These are phyloP conservation scores for Coturnix japonica DNA, from an alignment of 2,113 vertebrate species.

Conservation along the genomic window DNA sequence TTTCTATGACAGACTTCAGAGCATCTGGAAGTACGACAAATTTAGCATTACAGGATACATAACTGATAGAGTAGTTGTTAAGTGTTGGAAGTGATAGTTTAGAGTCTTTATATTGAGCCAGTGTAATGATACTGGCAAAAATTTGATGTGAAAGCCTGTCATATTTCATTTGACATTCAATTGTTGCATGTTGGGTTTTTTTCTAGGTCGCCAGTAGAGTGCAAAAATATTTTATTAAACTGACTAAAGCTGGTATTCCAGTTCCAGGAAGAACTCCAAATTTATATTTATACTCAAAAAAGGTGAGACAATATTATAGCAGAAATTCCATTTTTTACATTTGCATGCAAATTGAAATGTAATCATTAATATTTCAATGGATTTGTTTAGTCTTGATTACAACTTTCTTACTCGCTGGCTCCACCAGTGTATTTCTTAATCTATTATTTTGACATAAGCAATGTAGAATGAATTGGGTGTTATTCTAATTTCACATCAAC, in stretches of 20 bases:
- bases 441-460: neutral
- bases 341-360: neutral
- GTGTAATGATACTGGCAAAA: neutral
- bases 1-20: neutral
- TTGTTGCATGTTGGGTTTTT: neutral
- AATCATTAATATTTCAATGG: neutral
- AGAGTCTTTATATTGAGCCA: neutral
- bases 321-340: neutral
- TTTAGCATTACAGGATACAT: neutral
- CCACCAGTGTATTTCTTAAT: neutral
- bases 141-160: neutral
- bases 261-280: constrained; percentile 98
- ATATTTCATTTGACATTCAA: neutral
- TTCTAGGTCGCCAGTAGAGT: constrained; percentile 95
- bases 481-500: neutral
- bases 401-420: neutral
- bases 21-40: neutral
- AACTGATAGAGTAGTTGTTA: neutral
- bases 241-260: constrained; percentile 99
- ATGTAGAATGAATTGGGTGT: neutral
- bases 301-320: constrained; percentile 80
- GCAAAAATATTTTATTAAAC: constrained; percentile 99
- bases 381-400: neutral
- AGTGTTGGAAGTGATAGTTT: neutral
- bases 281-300: constrained; percentile 97